Percentiles rank a stretch among this genome's conserved stretches.
phyloP scores from a whole-genome alignment of 2,888 invertebrate species.

The Cyrtodaria siliqua region DNA sequence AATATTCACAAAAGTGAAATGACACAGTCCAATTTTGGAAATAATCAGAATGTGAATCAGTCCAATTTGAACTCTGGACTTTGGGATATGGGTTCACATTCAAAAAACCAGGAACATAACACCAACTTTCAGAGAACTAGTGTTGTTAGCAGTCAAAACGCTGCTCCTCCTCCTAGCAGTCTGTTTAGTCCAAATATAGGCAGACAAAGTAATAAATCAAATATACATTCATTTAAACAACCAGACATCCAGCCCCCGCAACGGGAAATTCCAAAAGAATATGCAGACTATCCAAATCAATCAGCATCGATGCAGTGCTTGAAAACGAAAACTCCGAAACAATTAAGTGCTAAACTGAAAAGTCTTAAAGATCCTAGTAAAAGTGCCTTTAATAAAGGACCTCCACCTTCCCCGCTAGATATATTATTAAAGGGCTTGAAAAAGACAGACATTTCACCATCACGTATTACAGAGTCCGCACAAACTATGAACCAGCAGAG shows the following conservation, averaged over 20 bases:
- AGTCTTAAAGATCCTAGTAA: background rate
- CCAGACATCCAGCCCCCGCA: background rate
- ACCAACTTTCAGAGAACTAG: background rate
- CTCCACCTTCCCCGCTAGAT: slow-evolving; percentile 54
- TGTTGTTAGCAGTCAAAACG: too few relatives aligned
- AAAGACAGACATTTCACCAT: slow-evolving; percentile 46
- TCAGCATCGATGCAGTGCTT: background rate
- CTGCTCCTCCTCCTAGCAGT: too few relatives aligned
- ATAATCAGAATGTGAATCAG: background rate
- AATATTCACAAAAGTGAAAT: too few relatives aligned
- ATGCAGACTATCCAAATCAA: slow-evolving; percentile 42
- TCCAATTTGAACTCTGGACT: slow-evolving; percentile 2
- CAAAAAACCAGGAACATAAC: background rate
- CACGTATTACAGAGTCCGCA: slow-evolving; percentile 2
- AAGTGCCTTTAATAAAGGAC: slow-evolving; percentile 33
- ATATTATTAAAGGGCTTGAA: slow-evolving; percentile 39
- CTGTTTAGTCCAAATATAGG: too few relatives aligned
- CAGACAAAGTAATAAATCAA: background rate
- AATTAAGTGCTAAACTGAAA: background rate
- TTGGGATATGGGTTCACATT: slow-evolving; percentile 5
- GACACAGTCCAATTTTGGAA: too few relatives aligned
- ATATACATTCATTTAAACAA: too few relatives aligned
- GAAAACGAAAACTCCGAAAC: slow-evolving; percentile 5
- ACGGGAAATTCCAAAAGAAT: slow-evolving; percentile 39
- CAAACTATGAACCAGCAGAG: slow-evolving; percentile 8